These are phyloP conservation scores for Rhizomys pruinosus DNA, from an alignment of 2,113 vertebrate species.

Conservation along the genomic window DNA sequence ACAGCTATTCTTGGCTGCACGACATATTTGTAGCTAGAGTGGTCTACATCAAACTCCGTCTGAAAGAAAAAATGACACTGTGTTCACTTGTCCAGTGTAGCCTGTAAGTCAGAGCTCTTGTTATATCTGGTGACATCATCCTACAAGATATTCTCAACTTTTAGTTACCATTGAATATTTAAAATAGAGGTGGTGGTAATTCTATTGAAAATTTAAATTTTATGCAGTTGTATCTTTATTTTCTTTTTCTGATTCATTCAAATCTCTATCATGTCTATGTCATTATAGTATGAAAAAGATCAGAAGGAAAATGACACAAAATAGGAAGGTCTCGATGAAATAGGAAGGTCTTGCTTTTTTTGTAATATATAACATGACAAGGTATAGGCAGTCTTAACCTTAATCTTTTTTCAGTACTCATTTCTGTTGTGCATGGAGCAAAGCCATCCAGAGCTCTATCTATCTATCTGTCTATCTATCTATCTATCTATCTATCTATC, in stretches of 20 bases:
- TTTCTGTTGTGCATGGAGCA: background rate
- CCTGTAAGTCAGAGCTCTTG: background rate
- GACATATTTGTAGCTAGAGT: too few relatives aligned
- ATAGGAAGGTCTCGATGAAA: background rate
- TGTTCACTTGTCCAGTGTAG: background rate
- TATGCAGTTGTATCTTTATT: background rate
- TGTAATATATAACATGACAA: background rate
- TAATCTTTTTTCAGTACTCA: background rate
- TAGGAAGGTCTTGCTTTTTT: background rate
- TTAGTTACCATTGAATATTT: background rate
- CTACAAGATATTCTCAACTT: background rate
- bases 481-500: too few relatives aligned
- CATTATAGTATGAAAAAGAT: background rate
- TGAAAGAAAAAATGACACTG: background rate
- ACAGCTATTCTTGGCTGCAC: too few relatives aligned
- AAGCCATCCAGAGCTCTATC: background rate
- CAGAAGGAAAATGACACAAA: background rate
- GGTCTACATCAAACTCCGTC: too few relatives aligned
- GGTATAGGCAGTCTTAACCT: background rate
- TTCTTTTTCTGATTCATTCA: conserved; percentile 27
- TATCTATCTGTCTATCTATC: too few relatives aligned
- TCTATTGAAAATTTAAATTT: conserved; percentile 23
- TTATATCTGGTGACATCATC: background rate
- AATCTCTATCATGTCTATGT: background rate
- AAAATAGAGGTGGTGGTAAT: background rate